A percentile compares a stretch with the other conserved stretches of the same genome.
Conservation (phyloP, 1,140 invertebrate species). For the Panulirus ornatus region DNA sequence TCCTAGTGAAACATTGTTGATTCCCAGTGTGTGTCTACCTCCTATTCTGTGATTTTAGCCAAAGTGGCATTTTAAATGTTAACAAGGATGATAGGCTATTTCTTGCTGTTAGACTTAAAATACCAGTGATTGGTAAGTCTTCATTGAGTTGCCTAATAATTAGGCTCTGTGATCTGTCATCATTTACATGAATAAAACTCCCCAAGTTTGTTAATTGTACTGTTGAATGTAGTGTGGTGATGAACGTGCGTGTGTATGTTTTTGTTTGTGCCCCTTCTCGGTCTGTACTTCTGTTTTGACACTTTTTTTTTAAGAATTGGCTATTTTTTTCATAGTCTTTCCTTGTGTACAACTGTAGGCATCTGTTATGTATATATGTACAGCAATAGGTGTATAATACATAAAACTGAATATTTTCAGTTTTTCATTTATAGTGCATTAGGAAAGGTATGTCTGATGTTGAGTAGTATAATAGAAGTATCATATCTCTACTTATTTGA, state of each 20-base stretch:
- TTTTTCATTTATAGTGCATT: too few relatives aligned
- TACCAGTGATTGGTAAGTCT: neutral
- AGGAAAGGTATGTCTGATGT: too few relatives aligned
- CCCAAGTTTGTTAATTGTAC: neutral
- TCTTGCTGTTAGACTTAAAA: neutral
- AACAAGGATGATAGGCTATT: too few relatives aligned
- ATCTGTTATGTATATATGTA: too few relatives aligned
- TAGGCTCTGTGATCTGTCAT: neutral
- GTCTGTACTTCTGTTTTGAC: slow-evolving; percentile 6
- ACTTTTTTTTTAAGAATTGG: too few relatives aligned
- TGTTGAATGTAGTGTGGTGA: slow-evolving; percentile 4
- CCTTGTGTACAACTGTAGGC: neutral
- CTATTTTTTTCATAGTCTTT: neutral
- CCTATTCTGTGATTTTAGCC: neutral
- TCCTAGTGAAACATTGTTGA: slow-evolving; percentile 10
- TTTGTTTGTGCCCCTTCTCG: neutral
- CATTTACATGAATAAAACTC: neutral
- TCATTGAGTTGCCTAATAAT: neutral
- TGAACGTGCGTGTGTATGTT: neutral
- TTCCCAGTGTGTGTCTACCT: neutral
- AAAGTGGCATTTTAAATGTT: neutral
- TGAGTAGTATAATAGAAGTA: too few relatives aligned
- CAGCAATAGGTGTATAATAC: too few relatives aligned
- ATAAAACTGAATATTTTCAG: too few relatives aligned
- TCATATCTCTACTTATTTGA: too few relatives aligned